Conservation (phyloP, 2,113 vertebrate genomes). For the Gavia stellata region DNA sequence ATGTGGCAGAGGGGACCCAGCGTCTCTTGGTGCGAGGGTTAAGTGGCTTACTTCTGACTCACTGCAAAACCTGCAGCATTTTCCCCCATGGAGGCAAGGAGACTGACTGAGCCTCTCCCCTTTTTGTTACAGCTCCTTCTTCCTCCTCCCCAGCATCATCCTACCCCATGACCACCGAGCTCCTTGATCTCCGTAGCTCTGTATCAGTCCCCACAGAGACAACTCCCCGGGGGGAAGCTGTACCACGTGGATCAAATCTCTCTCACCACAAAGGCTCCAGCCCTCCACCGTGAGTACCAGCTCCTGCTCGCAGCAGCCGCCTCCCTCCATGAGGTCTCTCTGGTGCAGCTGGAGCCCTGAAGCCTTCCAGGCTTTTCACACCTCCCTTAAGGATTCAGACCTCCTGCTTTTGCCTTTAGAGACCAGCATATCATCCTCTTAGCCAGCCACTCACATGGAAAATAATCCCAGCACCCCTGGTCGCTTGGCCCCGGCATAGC, state of each 20-base stretch:
- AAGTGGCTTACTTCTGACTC: background rate
- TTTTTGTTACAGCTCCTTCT: background rate
- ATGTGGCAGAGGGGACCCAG: background rate
- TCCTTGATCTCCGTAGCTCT: accelerated
- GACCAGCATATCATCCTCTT: too few species aligned
- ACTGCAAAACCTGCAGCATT: background rate
- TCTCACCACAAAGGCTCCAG: accelerated
- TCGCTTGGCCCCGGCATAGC: background rate
- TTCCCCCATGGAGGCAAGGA: accelerated
- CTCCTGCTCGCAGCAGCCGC: background rate
- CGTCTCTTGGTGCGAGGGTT: background rate
- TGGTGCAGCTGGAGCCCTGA: background rate
- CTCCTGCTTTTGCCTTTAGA: background rate
- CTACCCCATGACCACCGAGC: accelerated
- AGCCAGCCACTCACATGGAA: background rate
- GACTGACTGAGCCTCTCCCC: background rate
- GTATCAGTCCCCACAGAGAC: background rate
- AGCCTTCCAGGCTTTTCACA: accelerated
- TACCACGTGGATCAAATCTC: accelerated
- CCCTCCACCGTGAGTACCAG: background rate
- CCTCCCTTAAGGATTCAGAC: background rate
- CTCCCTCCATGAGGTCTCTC: background rate
- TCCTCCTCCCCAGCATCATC: accelerated
- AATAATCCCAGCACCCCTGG: background rate
- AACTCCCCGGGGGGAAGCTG: accelerated